Evolutionary conservation across 2,113 vertebrate species (phyloP).

Genomic region (Chrysemys picta): DNA sequence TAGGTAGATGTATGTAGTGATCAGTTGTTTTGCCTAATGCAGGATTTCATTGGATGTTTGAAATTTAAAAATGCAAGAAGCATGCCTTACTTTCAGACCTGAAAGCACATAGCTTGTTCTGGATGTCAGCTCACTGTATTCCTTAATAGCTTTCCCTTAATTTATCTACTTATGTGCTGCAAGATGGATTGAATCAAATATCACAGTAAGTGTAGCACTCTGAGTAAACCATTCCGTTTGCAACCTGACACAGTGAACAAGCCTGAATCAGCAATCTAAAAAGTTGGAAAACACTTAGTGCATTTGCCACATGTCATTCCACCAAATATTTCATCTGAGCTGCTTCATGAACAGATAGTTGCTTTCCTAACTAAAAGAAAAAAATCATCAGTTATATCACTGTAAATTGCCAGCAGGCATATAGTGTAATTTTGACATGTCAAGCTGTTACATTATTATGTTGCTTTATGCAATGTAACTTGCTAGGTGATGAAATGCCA

Average conservation of each 20-base stretch:
- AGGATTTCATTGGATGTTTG: background rate
- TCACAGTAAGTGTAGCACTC: background rate
- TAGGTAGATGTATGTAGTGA: background rate
- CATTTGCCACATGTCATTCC: no score
- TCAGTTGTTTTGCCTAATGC: background rate
- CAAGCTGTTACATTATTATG: background rate
- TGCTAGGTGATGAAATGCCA: background rate
- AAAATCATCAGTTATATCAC: background rate
- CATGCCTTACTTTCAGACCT: background rate
- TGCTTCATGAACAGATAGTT: background rate
- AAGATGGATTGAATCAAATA: background rate
- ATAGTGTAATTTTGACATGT: background rate
- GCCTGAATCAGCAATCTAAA: background rate
- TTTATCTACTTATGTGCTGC: background rate
- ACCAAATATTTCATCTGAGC: background rate
- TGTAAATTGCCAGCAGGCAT: background rate
- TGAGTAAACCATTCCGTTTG: background rate
- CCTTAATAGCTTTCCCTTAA: background rate
- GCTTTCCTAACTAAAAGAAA: background rate
- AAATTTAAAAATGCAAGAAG: background rate
- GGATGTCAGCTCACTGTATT: background rate
- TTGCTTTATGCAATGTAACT: background rate
- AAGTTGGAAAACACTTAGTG: background rate
- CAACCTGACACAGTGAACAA: background rate
- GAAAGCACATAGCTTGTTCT: background rate